Evolutionary conservation across 2,113 vertebrate species (phyloP), one percentile per base, ranked within the genome.

Genomic region (Callionymus lyra): DNA sequence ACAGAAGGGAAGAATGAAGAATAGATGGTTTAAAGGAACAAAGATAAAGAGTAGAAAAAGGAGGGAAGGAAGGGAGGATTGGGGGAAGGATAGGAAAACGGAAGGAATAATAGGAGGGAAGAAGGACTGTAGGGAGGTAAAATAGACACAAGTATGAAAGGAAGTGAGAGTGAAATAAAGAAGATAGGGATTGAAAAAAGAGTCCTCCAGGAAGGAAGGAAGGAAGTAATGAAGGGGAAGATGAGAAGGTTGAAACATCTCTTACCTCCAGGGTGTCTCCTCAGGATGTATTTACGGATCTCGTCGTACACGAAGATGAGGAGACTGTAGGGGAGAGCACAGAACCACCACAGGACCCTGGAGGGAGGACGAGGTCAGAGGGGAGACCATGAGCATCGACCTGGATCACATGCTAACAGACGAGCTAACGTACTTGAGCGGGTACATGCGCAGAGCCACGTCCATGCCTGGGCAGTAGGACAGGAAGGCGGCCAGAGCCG

Each of bases 241-340:
- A n/a, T n/a, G n/a, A n/a, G n/a, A n/a, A n/a, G n/a, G n/a, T n/a
- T n/a, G n/a, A n/a, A 63, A 42, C 16, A 17, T 1, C 6, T 32
- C 81, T 81, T 67, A 88, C 86, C 86, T 80, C 86, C 86, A 3
- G 86, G 85, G 41, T 17, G 17, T 32, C 76, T 70, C 47, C 86
- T 72, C 46, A 88, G 59, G 65, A 88, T 88, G 3, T 74, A 66
- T 63, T 88, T 88, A 50, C 86, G 80, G 50, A 87, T 44, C 52
- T 88, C 86, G 33, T 88, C 86, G 33, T 88, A 88, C 56, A 87
- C n/a, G 63, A 87, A 87, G 74, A 88, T 87, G 47, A 88, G 77
- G 1, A 87, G 55, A 51, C 84, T 86, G 74, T 88, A 87, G 1
- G 84, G 85, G 39, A 87, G 57, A 59, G 82, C 85, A 37, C 85